Evolutionary conservation across 1,140 invertebrate species (phyloP), one percentile per base, ranked within the genome.

Genomic region (Pemphigus obesinymphae): DNA sequence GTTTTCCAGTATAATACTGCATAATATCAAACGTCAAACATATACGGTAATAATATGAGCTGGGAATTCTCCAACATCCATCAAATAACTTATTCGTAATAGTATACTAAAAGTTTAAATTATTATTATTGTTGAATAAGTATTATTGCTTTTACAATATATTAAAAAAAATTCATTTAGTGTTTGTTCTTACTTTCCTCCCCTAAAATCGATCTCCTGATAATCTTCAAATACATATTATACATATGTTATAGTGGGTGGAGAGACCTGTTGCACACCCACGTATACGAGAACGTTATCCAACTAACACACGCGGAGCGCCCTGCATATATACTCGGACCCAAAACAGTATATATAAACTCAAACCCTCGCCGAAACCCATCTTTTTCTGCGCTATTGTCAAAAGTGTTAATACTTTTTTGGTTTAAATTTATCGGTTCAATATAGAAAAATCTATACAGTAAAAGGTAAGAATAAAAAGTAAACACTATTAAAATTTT

Each of bases 261-360:
- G 70, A 73, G 43, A 29, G 26, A 73, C 43, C 20, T 73, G 70
- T 73, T 73, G 70, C 43, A 31, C 70, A 50, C 43, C 70, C 45
- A 10, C 26, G 17, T 43, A 70, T n/a, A n/a, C 43, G 43, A 53
- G 20, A n/a, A 20, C 13, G 13, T 45, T n/a, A 20, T 13, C 37
- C 66, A 70, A 26, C 43, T 26, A 48, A 73, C 70, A 73, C 70
- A 50, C 26, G 70, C 26, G 70, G 70, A 48, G 70, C 70, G 70
- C 70, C 70, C 70, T 6, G 26, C 31, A 43, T 73, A 17, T 5
- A 17, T 17, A 5, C 15, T n/a, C n/a, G 23, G 17, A 72, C 10
- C 37, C 37, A 43, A 73, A 48, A 73, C 43, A 15, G 29, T 73
- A 73, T 73, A 73, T 50, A 73, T n/a, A n/a, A 73, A 73, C 70